phyloP scores from a whole-genome alignment of 64 coral and sea anemone genomes.

The Stichodactyla mertensii region DNA sequence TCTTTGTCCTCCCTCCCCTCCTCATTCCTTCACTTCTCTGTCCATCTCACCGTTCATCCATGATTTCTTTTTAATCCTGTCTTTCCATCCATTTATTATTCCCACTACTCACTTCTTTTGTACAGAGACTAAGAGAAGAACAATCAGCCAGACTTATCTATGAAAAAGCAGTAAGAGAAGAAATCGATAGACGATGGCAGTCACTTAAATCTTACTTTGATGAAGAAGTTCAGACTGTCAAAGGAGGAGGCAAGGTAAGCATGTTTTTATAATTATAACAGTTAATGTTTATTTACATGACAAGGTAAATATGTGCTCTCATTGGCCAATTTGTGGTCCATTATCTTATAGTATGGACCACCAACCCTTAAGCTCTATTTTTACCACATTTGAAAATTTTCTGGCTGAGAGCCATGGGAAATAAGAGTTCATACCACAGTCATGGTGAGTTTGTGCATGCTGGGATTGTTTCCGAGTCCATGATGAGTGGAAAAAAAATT shows the following conservation, averaged over 20 bases:
- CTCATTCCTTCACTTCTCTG: not conserved
- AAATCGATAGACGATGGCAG: conserved; percentile 86
- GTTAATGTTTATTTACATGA: too few relatives aligned
- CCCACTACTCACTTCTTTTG: not conserved
- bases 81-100: not conserved
- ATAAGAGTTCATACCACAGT: too few relatives aligned
- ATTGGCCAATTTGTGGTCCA: too few relatives aligned
- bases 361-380: too few relatives aligned
- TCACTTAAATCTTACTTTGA: conserved; percentile 81
- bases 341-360: too few relatives aligned
- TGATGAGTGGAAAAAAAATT: too few relatives aligned
- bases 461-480: too few relatives aligned
- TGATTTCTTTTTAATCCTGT: not conserved
- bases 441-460: too few relatives aligned
- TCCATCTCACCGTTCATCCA: not conserved
- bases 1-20: not conserved
- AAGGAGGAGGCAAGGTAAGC: conserved; percentile 53
- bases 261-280: not conserved
- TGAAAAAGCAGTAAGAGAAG: conserved; percentile 82
- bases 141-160: conserved; percentile 65
- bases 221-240: conserved; percentile 77
- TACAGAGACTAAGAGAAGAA: conserved; percentile 82
- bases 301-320: too few relatives aligned
- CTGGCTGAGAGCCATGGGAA: too few relatives aligned
- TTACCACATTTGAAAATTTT: too few relatives aligned